Base-by-base conservation (phyloP, 2,888 invertebrate species). In the Calameuta pallipes region DNA sequence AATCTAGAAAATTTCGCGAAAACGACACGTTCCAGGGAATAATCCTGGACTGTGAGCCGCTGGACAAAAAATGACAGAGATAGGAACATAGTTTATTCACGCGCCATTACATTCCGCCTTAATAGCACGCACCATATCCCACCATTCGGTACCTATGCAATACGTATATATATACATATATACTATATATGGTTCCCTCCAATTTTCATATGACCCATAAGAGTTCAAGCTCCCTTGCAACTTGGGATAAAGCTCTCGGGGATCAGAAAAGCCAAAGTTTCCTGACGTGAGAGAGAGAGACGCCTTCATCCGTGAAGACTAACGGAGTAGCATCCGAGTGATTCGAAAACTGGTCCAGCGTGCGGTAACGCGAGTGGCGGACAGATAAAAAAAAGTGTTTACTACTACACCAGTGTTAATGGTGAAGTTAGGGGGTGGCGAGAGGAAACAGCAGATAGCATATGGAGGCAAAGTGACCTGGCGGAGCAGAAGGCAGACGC, bases 61-160 rank as follows among this genome's bases (percentile, higher is more conserved):
- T 76, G 79, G 80, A 77, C 78, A 78, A 80, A 79, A 73, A 76
- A 80, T 76, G 76, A 78, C 79, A 80, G 79, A 73, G 75, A 80
- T 75, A 78, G 78, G 78, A 78, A 74, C 41, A 76, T 81, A 78
- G 84, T 85, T 84, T 84, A 85, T 85, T 87, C 83, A 83, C 87
- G 83, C 81, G 81, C 83, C 83, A 85, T 86, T 87, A 84, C 80
- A 69, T 75, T 70, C 76, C 73, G 81, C 81, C 76, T 84, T 56
- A 84, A 86, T 80, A 80, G 85, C 79, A 36, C 37, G 35, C 36
- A 34, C 36, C 56, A 56, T 56, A 56, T 23, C 56, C 56, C 56
- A 56, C 23, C 23, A 23, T 23, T 56, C 23, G 23, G 56, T 23
- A 56, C 23, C 23, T 56, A 36, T 36, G 1, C 1, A 35, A 31